Conservation (phyloP, 2,113 vertebrate genomes). For the Cebus imitator region DNA sequence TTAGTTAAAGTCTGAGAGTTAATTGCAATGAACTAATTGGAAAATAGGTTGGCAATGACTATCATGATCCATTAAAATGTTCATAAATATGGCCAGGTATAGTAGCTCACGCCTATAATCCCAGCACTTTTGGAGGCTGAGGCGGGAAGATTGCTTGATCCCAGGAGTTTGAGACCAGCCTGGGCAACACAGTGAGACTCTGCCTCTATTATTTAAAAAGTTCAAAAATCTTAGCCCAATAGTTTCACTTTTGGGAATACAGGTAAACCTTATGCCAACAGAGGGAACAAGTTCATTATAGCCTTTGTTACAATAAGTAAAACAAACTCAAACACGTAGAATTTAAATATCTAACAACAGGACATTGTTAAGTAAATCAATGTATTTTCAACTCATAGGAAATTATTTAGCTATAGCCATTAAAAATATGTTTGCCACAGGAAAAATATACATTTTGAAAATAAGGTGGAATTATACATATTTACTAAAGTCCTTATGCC, state of each 20-base stretch:
- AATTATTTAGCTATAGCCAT: background rate
- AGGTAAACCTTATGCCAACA: background rate
- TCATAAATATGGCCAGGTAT: background rate
- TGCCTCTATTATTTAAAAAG: too few relatives aligned
- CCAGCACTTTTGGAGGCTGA: too few relatives aligned
- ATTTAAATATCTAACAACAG: background rate
- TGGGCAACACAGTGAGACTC: too few relatives aligned
- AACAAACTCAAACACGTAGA: background rate
- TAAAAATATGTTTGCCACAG: background rate
- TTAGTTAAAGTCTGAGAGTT: background rate
- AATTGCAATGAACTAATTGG: background rate
- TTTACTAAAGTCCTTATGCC: background rate
- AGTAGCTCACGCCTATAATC: too few relatives aligned
- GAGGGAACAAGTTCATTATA: background rate
- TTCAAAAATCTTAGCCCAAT: background rate
- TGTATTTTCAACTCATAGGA: background rate
- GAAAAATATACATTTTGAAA: background rate
- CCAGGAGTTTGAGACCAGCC: too few relatives aligned
- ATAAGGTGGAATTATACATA: background rate
- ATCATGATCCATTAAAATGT: background rate
- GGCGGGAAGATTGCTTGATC: too few relatives aligned
- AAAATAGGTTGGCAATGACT: background rate
- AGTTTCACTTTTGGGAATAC: background rate
- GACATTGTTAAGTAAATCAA: background rate
- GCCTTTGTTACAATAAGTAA: background rate